Conservation (phyloP, 2,888 invertebrate species). For the Andrena haemorrhoa region DNA sequence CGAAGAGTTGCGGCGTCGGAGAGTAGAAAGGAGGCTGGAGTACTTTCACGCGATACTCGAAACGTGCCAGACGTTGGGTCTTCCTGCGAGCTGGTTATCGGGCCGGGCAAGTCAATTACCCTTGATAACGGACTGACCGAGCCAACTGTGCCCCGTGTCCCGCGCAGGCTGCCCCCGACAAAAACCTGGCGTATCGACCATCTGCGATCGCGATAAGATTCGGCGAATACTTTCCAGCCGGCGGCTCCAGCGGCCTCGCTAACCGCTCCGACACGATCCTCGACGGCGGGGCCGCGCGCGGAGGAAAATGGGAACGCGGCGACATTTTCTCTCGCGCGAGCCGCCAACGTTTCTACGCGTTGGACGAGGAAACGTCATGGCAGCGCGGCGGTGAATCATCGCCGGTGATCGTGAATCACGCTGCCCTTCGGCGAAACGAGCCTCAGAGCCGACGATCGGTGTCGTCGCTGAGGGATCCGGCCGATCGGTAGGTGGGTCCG, state of each 20-base stretch:
- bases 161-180: background rate
- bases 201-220: constrained; percentile 24
- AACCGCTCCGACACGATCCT: background rate
- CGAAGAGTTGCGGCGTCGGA: constrained; percentile 8
- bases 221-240: background rate
- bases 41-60: constrained; percentile 47
- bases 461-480: constrained; percentile 30
- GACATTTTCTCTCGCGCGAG: constrained; percentile 54
- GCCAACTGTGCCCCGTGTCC: background rate
- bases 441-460: constrained; percentile 48
- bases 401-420: constrained; percentile 73
- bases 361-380: constrained; percentile 67
- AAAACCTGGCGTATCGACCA: constrained; percentile 4
- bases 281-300: background rate
- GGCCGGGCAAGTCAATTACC: background rate
- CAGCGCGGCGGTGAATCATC: constrained; percentile 71
- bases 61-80: constrained; percentile 13
- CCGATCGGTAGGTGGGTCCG: constrained; percentile 29
- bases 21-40: constrained; percentile 48
- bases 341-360: constrained; percentile 51
- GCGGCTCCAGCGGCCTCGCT: background rate
- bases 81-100: constrained; percentile 10
- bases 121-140: background rate
- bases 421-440: constrained; percentile 65
- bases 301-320: constrained; percentile 25